Base-by-base conservation (phyloP, 2,888 invertebrate species). In the Microchrysa polita region DNA sequence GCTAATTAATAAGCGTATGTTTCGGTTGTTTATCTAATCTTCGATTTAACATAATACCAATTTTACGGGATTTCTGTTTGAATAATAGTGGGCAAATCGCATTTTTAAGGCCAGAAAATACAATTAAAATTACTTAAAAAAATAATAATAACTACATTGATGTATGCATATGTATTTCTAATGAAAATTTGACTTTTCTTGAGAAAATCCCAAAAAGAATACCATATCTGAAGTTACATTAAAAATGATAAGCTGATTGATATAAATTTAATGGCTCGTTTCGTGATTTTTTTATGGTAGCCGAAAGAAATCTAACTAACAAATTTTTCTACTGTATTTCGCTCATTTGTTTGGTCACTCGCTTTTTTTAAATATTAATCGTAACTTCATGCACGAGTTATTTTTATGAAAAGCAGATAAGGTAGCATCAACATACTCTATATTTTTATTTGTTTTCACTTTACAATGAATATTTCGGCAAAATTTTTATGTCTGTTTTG, bases 311-410 rank as follows among this genome's bases (percentile, higher is more conserved):
- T 65, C 34, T 42, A 42, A 48, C 42, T 48, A 20, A 65, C 27
- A 34, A 65, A 65, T 65, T 65, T 65, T 48, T 18, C 61, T n/a
- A 7, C 16, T 42, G 16, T 14, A 14, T 16, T 20, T 44, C 65
- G 48, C 48, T 48, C 48, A 18, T 48, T 65, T 22, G 42, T 65
- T 34, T 18, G 20, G 65, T 65, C 48, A 20, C 48, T 18, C 22
- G n/a, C n/a, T n/a, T n/a, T 44, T 65, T 65, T 34, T 34, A 34
- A 65, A 65, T 65, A n/a, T n/a, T n/a, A 65, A 48, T 48, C 52
- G n/a, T 53, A 18, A 44, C 27, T 67, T 67, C 67, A 67, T 27
- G 67, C 52, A 52, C 67, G 52, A 67, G 27, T 18, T 5, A 52
- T 16, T 67, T 67, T 67, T 52, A 53, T 65, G 44, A 48, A n/a